phyloP scores from a whole-genome alignment of 1,140 invertebrate genomes.

The Drosophila rhopaloa region DNA sequence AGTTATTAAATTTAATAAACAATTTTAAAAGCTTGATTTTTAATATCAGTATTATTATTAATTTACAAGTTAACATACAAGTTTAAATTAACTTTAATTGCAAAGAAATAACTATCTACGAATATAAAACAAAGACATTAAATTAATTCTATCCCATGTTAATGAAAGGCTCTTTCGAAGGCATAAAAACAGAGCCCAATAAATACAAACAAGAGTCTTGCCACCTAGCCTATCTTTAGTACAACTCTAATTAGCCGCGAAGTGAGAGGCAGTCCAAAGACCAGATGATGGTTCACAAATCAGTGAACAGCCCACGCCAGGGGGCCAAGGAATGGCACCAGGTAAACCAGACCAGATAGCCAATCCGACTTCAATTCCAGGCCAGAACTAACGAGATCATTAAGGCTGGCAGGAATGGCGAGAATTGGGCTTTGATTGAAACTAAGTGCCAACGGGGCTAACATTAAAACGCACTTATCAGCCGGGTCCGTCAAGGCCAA shows the following conservation, averaged over 20 bases:
- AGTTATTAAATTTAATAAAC: neutral
- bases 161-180: conserved; percentile 1
- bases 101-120: no score
- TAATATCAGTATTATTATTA: no score
- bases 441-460: conserved; percentile 39
- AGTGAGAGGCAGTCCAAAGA: conserved; percentile 8
- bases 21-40: neutral
- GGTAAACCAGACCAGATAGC: conserved; percentile 3
- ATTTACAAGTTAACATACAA: no score
- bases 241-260: conserved; percentile 50
- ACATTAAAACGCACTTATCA: conserved; percentile 83
- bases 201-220: conserved; percentile 29
- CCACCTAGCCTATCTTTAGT: conserved; percentile 32
- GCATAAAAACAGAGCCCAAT: conserved; percentile 10
- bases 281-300: conserved; percentile 56
- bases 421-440: conserved; percentile 68
- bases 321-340: neutral
- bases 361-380: conserved; percentile 23
- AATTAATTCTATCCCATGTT: neutral
- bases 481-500: conserved; percentile 34
- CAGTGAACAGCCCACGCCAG: conserved; percentile 23
- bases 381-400: conserved; percentile 61
- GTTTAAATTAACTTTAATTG: no score
- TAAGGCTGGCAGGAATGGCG: conserved; percentile 50
- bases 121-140: no score